These are phyloP conservation scores for Scopus umbretta DNA, from an alignment of 2,113 vertebrate genomes.

Conservation along the genomic window DNA sequence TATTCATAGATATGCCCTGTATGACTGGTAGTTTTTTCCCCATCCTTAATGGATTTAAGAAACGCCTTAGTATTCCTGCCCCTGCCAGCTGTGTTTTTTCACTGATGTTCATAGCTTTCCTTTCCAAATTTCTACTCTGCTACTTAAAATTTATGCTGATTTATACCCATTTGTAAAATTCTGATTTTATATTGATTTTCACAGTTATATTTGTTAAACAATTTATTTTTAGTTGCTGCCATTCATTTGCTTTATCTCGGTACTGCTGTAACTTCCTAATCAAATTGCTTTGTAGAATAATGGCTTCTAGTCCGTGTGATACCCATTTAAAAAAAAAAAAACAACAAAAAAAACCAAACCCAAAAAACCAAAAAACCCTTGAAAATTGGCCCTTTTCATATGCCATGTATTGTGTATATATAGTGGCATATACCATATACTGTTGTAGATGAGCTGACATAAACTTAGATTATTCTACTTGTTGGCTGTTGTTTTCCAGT, in stretches of 20 bases:
- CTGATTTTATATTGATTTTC: not conserved
- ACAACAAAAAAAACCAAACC: too few species aligned
- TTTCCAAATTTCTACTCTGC: not conserved
- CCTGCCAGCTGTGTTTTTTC: not conserved
- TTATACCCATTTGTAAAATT: not conserved
- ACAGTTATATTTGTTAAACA: not conserved
- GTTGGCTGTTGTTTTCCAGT: not conserved
- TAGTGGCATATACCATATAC: not conserved
- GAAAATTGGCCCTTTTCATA: not conserved
- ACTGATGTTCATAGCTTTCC: not conserved
- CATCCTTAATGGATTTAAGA: not conserved
- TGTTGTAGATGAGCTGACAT: not conserved
- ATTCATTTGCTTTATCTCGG: not conserved
- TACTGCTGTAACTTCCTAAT: not conserved
- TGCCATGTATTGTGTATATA: not conserved
- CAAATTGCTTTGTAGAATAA: not conserved
- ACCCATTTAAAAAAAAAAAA: not conserved
- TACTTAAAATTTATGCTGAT: not conserved
- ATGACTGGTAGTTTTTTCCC: not conserved
- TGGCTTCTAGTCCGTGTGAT: not conserved
- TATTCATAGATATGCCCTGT: not conserved
- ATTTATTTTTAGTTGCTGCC: not conserved
- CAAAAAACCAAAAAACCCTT: too few species aligned
- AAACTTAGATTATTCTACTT: not conserved
- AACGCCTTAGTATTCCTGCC: not conserved